Conservation (phyloP, 2,888 invertebrate species). For the Apodemia mormo region DNA sequence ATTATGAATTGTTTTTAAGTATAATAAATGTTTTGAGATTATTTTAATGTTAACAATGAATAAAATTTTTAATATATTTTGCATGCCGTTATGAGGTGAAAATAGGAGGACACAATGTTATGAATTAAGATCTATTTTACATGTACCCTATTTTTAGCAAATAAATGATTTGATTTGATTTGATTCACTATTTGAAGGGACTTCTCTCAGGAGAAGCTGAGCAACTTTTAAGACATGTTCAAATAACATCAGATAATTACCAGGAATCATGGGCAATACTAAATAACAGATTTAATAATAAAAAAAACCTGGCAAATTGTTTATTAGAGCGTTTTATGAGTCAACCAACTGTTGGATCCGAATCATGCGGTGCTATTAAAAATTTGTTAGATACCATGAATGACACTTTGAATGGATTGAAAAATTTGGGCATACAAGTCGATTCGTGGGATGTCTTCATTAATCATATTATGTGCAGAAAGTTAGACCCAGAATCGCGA, state of each 20-base stretch:
- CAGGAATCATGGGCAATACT: constrained; percentile 33
- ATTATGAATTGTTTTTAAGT: no score
- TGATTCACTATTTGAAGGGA: constrained; percentile 35
- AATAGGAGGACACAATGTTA: no score
- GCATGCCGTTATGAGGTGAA: no score
- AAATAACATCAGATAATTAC: constrained; percentile 34
- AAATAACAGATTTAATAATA: constrained; percentile 36
- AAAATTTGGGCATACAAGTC: neutral
- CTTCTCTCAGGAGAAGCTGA: constrained; percentile 39
- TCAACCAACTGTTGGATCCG: neutral
- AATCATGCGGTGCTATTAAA: neutral
- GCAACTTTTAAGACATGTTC: constrained; percentile 32
- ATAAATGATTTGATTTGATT: no score
- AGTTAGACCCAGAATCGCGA: neutral
- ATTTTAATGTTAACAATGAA: no score
- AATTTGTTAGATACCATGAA: neutral
- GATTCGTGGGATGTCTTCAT: neutral
- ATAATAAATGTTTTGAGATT: no score
- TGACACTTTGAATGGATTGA: neutral
- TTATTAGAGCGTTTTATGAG: constrained; percentile 30
- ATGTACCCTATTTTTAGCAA: no score
- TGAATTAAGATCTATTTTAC: no score
- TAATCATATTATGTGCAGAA: neutral
- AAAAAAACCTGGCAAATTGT: constrained; percentile 31
- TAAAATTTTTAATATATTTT: no score